Percentiles rank a stretch among this genome's conserved stretches.
Evolutionary conservation across 1,140 invertebrate species (phyloP).

Genomic region (Drosophila repleta): DNA sequence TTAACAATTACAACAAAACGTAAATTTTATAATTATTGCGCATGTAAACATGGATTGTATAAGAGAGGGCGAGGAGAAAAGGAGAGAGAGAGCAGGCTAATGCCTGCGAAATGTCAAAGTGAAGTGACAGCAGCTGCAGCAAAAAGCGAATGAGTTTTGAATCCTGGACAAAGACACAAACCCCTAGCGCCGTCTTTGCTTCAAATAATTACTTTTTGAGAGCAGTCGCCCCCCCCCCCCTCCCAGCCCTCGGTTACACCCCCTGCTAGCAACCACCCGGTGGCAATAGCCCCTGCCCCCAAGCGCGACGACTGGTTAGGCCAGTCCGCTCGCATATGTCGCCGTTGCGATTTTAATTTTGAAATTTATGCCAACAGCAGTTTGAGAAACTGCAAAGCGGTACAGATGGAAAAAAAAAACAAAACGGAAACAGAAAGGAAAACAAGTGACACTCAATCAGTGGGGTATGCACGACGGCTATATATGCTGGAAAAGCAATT

Average conservation of each 20-base stretch:
- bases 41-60: constrained; percentile 72
- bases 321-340: constrained; percentile 74
- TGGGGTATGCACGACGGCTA: background rate
- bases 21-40: constrained; percentile 82
- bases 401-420: no score
- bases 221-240: constrained; percentile 27
- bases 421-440: constrained; percentile 24
- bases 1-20: constrained; percentile 73
- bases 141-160: constrained; percentile 36
- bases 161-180: constrained; percentile 27
- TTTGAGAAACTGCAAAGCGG: constrained; percentile 65
- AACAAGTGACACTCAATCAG: constrained; percentile 22
- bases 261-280: constrained; percentile 31
- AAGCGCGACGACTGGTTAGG: background rate
- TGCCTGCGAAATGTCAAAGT: constrained; percentile 67
- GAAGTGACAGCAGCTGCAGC: constrained; percentile 76
- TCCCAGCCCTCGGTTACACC: background rate
- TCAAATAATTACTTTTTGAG: constrained; percentile 83
- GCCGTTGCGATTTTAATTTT: constrained; percentile 80
- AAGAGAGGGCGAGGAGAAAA: constrained; percentile 9
- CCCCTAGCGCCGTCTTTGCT: constrained; percentile 68
- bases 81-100: constrained; percentile 40
- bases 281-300: constrained; percentile 13
- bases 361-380: constrained; percentile 81
- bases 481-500: constrained; percentile 18